Percentiles rank a stretch among this genome's conserved stretches.
Evolutionary conservation across 2,797 vertebrate species (phyloP).

Genomic region (Catharus ustulatus): DNA sequence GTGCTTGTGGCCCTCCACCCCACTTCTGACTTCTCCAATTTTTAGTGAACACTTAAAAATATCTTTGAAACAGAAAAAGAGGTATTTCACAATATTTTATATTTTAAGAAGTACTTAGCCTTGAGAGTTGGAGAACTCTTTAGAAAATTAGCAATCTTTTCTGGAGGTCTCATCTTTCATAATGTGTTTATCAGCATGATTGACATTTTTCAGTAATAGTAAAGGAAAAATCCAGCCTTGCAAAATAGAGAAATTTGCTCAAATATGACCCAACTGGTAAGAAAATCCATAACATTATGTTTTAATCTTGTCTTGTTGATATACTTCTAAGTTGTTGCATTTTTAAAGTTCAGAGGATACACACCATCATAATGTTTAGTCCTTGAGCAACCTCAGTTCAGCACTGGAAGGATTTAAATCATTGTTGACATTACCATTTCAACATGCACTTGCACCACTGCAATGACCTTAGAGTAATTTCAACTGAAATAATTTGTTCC

Average conservation of each 20-base stretch:
- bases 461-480: background rate
- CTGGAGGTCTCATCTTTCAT: background rate
- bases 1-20: background rate
- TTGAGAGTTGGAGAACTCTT: background rate
- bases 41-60: background rate
- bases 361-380: background rate
- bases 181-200: background rate
- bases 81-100: background rate
- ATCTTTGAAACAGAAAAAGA: background rate
- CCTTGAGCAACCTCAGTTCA: background rate
- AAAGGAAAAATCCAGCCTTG: background rate
- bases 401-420: background rate
- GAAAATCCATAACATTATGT: background rate
- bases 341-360: background rate
- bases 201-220: background rate
- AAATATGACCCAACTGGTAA: background rate
- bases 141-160: background rate
- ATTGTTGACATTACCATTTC: background rate
- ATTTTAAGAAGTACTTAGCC: background rate
- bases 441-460: background rate
- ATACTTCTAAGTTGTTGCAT: background rate
- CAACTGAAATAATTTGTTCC: background rate
- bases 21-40: background rate
- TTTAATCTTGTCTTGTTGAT: background rate
- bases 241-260: background rate